Evolutionary conservation across 2,888 invertebrate genomes (phyloP).

Genomic region (Glyphotaelius pellucidus): DNA sequence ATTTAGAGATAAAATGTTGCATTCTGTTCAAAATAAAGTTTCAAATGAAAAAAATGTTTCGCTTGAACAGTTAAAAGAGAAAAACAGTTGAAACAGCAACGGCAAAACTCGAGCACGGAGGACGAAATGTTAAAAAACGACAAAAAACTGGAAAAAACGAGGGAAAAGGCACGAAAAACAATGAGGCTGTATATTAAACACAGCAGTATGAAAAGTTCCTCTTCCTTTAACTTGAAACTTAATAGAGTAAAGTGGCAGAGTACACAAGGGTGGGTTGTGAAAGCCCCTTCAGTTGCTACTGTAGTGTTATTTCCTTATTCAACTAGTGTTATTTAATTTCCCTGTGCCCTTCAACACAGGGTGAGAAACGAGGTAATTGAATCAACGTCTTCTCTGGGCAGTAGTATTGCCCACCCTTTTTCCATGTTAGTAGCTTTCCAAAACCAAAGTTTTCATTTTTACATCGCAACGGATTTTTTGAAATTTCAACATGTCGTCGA

Average conservation of each 20-base stretch:
- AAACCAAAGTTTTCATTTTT: not conserved
- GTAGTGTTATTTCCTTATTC: constrained; percentile 17
- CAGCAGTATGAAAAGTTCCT: constrained; percentile 47
- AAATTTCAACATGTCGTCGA: too few species aligned
- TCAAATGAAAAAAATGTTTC: not conserved
- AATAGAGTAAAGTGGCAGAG: constrained; percentile 59
- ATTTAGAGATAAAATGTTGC: constrained; percentile 2
- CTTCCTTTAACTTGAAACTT: constrained; percentile 54
- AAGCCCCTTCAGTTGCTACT: constrained; percentile 35
- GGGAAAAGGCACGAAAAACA: not conserved
- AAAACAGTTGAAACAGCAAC: too few species aligned
- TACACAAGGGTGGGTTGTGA: constrained; percentile 53
- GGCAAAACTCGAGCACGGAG: not conserved
- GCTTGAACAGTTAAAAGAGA: not conserved
- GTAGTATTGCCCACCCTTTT: not conserved
- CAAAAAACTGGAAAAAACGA: not conserved
- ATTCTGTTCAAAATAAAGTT: constrained; percentile 1
- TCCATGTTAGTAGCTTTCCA: not conserved
- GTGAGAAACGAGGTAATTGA: constrained; percentile 25
- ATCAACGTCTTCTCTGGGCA: not conserved
- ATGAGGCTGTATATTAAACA: not conserved
- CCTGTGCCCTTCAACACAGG: constrained; percentile 15
- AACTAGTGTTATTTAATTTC: constrained; percentile 42
- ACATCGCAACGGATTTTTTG: not conserved
- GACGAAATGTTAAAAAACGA: not conserved